Evolutionary conservation across 2,113 vertebrate genomes (phyloP), one percentile per base, ranked within the genome.

Genomic region (Elephas maximus): DNA sequence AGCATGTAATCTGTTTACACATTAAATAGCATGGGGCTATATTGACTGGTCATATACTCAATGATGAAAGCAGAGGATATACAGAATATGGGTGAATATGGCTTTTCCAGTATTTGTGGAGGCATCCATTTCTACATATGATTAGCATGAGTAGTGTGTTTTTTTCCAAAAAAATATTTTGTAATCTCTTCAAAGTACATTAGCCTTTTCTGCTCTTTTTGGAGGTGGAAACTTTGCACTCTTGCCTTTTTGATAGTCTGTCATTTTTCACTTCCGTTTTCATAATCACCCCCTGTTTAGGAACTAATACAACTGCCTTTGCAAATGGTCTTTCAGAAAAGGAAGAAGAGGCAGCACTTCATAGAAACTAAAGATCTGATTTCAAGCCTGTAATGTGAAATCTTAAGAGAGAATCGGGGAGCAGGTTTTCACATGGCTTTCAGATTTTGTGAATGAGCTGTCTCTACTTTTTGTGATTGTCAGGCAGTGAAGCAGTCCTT

Each of bases 381-480:
- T 88, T 80, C 63, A 80, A 78, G 44, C n/a, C 30, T 86, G 5
- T 63, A 23, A 15, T n/a, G 8, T n/a, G 69, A 79, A 57, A 3
- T 96, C 76, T 91, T 57, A 53, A 24, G 37, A 78, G 65, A 81
- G 51, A 95, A 86, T 0, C 10, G 18, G 21, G n/a, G n/a, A n/a
- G 21, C 2, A 45, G n/a, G 28, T 94, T 86, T 94, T 41, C 44
- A 33, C 3, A 0, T 23, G 94, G 24, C 73, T 95, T 97, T 97
- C 81, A 76, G 79, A 69, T 90, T 69, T 95, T 92, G 79, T 86
- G 18, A 63, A 73, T 76, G 28, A 85, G 86, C 85, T 83, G 71
- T 92, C 83, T 97, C 78, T 63, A 62, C 96, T 91, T 82, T 94
- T 94, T 85, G 26, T 94, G 91, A 62, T 89, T 90, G 74, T 91